Conservation (phyloP, 2,113 vertebrate species). For the Petroica traversi region DNA sequence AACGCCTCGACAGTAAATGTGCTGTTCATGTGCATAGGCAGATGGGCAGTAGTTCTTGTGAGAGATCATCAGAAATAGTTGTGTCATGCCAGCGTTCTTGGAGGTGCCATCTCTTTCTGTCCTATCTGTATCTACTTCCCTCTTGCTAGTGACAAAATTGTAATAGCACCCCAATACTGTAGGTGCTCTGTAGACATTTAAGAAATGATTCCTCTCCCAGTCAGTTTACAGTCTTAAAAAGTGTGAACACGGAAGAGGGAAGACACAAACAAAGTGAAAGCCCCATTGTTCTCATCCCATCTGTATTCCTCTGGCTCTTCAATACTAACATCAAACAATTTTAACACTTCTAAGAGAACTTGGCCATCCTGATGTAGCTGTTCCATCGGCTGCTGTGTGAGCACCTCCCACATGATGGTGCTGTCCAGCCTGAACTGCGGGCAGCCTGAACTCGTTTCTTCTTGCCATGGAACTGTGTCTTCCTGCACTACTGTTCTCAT, state of each 20-base stretch:
- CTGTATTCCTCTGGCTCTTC: background rate
- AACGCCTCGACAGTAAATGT: background rate
- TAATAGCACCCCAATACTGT: background rate
- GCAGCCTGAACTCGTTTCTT: background rate
- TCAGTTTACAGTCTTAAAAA: background rate
- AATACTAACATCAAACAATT: background rate
- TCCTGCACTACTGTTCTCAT: background rate
- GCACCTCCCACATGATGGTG: constrained; percentile 35
- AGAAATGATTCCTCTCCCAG: background rate
- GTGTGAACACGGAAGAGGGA: background rate
- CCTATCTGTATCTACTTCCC: background rate
- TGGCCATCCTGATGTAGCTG: background rate
- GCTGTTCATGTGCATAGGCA: background rate
- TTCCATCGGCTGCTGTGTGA: background rate
- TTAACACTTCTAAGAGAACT: background rate
- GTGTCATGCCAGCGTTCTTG: background rate
- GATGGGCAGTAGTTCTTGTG: background rate
- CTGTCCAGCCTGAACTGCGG: background rate
- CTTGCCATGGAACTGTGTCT: background rate
- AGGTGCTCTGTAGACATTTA: background rate
- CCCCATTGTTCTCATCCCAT: background rate
- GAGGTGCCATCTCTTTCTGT: background rate
- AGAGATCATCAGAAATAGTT: background rate
- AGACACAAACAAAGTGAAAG: background rate
- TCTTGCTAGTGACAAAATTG: background rate